Base-by-base conservation (phyloP, 2,113 vertebrate genomes). In the Caranx melampygus region DNA sequence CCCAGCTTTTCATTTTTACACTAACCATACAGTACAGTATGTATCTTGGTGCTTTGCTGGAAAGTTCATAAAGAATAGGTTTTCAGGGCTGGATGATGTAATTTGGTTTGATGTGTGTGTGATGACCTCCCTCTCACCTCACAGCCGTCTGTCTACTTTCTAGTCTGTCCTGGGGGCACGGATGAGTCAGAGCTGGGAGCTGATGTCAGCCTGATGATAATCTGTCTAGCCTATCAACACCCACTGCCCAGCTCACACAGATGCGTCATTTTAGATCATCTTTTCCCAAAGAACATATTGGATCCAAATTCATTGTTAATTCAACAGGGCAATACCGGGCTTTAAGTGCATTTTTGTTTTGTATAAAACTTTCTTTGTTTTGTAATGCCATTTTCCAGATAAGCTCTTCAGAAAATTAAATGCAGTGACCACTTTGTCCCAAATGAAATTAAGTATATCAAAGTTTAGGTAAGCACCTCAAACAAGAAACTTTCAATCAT, bases 401-500 rank as follows among this genome's bases (percentile, higher is more conserved):
- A 83, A 88, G 75, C 52, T 75, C 51, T 81, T 84, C 33, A 74
- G 72, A 86, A 87, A 89, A 86, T 87, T 65, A 86, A 87, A 89
- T 59, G 55, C 68, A 18, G 31, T 9, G 0, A 55, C 66, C 59
- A 47, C 51, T 81, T 71, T 75, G 85, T 91, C 87, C 88, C 80
- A 74, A 71, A 81, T 88, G 90, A 88, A 91, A 90, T 87, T 59
- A 64, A 87, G 52, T 54, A 2, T 79, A 67, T 81, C 49, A 80
- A 81, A 86, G 45, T 62, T n/a, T 26, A 70, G 82, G 88, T 78
- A 85, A 86, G 71, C 79, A 87, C 78, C 79, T 77, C 61, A 75
- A 90, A 92, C 73, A 78, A 90, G 85, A 90, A 86, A 88, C 86
- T 87, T 91, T 88, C 87, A 91, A 83, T 91, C 82, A 89, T 42